phyloP scores from a whole-genome alignment of 2,888 invertebrate genomes.

The Pollenia griseotomentosa region DNA sequence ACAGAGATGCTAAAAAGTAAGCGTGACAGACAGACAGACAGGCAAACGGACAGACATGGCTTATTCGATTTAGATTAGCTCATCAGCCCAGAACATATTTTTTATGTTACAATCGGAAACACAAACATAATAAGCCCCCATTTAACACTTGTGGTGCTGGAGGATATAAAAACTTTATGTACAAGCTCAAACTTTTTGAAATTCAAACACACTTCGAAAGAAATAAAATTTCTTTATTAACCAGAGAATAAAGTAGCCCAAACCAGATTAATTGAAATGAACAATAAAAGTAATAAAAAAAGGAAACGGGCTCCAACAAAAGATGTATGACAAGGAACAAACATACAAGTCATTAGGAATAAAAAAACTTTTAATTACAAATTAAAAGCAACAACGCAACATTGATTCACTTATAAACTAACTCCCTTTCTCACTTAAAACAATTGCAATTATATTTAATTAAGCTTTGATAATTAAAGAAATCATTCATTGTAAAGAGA shows the following conservation, averaged over 20 bases:
- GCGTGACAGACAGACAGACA: too few species aligned
- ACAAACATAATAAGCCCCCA: too few species aligned
- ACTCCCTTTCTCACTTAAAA: conserved; percentile 6
- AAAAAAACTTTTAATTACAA: conserved; percentile 30
- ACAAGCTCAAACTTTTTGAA: not conserved
- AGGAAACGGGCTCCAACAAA: not conserved
- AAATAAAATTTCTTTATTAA: conserved; percentile 1
- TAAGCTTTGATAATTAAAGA: conserved; percentile 30
- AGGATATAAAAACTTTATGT: too few species aligned
- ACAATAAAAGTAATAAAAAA: conserved; percentile 8
- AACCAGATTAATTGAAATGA: conserved; percentile 7
- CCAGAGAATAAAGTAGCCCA: not conserved
- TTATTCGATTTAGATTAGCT: too few species aligned
- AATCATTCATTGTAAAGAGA: not conserved
- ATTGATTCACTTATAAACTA: too few species aligned
- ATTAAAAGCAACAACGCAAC: conserved; percentile 11
- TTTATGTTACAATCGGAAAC: too few species aligned
- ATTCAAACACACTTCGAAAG: not conserved
- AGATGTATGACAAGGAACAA: not conserved
- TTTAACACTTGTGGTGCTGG: too few species aligned
- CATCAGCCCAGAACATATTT: too few species aligned
- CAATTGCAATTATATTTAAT: conserved; percentile 50
- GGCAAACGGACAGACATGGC: too few species aligned
- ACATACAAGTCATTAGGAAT: not conserved
- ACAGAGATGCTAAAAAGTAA: too few species aligned